Evolutionary conservation across 2,888 invertebrate species (phyloP), one percentile per base, ranked within the genome.

Genomic region (Pterostichus niger): DNA sequence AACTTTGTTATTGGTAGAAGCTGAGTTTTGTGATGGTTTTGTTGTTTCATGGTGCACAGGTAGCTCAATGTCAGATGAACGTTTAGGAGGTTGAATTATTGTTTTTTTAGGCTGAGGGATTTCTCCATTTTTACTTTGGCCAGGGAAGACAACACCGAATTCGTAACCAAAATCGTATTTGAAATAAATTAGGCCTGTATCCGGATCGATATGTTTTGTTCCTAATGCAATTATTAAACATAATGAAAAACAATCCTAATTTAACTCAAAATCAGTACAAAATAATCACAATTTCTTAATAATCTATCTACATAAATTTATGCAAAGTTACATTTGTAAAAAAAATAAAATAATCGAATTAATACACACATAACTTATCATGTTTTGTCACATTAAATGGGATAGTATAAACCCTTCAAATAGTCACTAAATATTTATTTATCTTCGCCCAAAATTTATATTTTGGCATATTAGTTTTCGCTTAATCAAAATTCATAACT

Each of bases 161-260:
- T 95, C 95, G 89, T 95, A 95, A 86, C 95, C 95, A 88, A 95
- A 95, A 90, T 95, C 95, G 88, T 95, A 95, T 90, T 95, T 95
- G 92, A 95, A 95, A 91, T 95, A 95, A 87, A 95, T 94, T 84
- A 95, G 91, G 86, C 95, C 95, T 73, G 94, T 94, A 87, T 94
- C 94, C 85, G 94, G 94, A 89, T 95, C 95, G 88, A 94, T 93
- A 89, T 94, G 94, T 90, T 95, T 95, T 85, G 94, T 94, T 89
- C 95, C 95, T 95, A 88, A 85, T 84, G 59, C 71, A 79, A 83
- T 24, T 77, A 83, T 24, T 40, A 10, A 10, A 56, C 10, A 56
- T 17, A 9, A 56, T 56, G 56, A 56, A 56, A 56, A 56, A n/a
- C 71, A 1, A 33, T 35, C 6, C 7, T 13, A 54, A 7, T 4